Evolutionary conservation across 2,797 vertebrate genomes (phyloP).

Genomic region (Takifugu rubripes): DNA sequence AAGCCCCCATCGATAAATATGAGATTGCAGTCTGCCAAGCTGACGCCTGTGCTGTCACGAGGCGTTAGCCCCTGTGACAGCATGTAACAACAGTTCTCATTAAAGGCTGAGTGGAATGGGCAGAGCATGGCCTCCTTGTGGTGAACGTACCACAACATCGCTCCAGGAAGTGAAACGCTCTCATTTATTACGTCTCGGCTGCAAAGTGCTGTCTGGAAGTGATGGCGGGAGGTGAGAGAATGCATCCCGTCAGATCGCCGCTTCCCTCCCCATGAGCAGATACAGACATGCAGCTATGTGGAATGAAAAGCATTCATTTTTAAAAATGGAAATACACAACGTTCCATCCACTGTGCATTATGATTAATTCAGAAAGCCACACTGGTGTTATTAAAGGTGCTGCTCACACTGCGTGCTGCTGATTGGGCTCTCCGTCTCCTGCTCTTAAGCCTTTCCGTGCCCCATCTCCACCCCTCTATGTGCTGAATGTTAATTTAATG

Average conservation of each 20-base stretch:
- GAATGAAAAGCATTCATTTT: no score
- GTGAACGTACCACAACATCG: slow-evolving; percentile 61
- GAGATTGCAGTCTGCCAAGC: slow-evolving; percentile 60
- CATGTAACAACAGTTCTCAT: slow-evolving; percentile 73
- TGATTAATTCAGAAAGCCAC: slow-evolving; percentile 40
- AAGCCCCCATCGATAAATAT: slow-evolving; percentile 58
- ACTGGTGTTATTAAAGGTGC: slow-evolving; percentile 24
- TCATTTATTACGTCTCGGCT: slow-evolving; percentile 67
- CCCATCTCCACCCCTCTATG: slow-evolving; percentile 52
- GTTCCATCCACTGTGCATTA: slow-evolving; percentile 17
- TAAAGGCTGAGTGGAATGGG: slow-evolving; percentile 70
- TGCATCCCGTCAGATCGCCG: slow-evolving; percentile 36
- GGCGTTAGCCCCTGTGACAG: slow-evolving; percentile 65
- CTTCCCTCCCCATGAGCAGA: not conserved
- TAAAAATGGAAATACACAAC: no score
- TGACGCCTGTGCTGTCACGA: slow-evolving; percentile 55
- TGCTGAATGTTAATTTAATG: slow-evolving; percentile 67
- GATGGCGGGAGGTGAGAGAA: slow-evolving; percentile 58
- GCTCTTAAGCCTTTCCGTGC: slow-evolving; percentile 47
- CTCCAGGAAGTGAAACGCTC: slow-evolving; percentile 59
- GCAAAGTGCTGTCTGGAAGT: slow-evolving; percentile 59
- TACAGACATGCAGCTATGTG: not conserved
- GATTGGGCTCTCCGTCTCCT: slow-evolving; percentile 35
- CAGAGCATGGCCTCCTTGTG: slow-evolving; percentile 62
- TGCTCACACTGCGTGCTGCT: slow-evolving; percentile 20